phyloP scores from a whole-genome alignment of 2,888 invertebrate species.

The Lepidochitona cinerea region DNA sequence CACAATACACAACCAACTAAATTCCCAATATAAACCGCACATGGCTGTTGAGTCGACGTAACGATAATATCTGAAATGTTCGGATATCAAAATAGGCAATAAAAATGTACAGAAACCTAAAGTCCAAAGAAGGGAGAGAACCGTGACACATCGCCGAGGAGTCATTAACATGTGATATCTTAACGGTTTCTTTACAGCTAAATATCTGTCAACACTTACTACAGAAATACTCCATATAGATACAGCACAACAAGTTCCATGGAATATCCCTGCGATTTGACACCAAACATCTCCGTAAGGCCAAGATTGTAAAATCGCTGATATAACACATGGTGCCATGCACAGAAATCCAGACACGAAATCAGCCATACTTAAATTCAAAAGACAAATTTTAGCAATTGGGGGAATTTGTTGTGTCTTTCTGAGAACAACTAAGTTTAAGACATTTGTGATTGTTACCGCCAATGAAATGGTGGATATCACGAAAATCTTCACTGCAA shows the following conservation, averaged over 20 bases:
- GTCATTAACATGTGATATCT: constrained; percentile 29
- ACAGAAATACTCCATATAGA: constrained; percentile 46
- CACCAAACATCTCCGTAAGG: constrained; percentile 41
- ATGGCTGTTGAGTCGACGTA: not conserved
- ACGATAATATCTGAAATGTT: not conserved
- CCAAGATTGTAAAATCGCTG: constrained; percentile 34
- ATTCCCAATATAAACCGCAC: not conserved
- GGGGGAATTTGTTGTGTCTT: constrained; percentile 33
- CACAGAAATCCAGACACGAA: constrained; percentile 36
- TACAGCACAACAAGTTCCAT: constrained; percentile 39
- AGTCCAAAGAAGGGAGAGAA: constrained; percentile 23
- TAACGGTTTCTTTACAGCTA: constrained; percentile 38
- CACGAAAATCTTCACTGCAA: constrained; percentile 6
- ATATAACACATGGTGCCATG: constrained; percentile 34
- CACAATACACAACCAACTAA: not conserved
- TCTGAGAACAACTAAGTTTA: constrained; percentile 30
- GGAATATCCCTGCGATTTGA: constrained; percentile 39
- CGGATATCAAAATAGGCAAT: not conserved
- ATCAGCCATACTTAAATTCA: constrained; percentile 42
- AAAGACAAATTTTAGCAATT: constrained; percentile 34
- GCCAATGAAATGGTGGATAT: constrained; percentile 19
- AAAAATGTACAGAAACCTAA: not conserved
- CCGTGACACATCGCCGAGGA: constrained; percentile 13
- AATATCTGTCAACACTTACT: constrained; percentile 42
- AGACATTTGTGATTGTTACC: constrained; percentile 23